Conservation (phyloP, 1,140 invertebrate species). For the Saxidomus purpurata region DNA sequence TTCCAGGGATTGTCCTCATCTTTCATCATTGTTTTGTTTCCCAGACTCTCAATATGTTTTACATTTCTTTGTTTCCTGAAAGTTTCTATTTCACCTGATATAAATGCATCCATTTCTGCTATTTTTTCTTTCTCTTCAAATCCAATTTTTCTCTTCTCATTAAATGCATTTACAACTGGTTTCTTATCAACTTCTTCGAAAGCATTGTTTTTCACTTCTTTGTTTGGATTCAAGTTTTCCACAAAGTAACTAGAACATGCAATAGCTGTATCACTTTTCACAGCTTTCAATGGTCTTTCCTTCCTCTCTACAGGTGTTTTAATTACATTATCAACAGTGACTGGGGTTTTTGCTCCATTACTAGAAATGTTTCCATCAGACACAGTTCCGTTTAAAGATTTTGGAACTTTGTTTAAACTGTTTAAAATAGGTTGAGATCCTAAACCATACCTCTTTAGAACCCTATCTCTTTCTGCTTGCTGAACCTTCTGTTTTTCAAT, state of each 20-base stretch:
- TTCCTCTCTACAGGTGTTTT: constrained; percentile 1
- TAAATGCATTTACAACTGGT: too few species aligned
- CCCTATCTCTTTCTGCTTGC: constrained; percentile 44
- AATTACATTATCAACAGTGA: background rate
- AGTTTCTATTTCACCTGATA: constrained; percentile 17
- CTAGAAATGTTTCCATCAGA: background rate
- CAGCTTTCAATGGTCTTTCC: constrained; percentile 28
- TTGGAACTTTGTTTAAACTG: constrained; percentile 19
- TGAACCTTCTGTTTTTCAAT: constrained; percentile 17
- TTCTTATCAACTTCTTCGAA: background rate
- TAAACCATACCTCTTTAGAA: constrained; percentile 62
- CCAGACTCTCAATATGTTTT: background rate
- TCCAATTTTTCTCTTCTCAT: background rate
- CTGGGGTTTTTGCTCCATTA: background rate
- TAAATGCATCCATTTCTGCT: constrained; percentile 19
- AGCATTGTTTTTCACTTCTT: constrained; percentile 1
- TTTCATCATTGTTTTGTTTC: too few species aligned
- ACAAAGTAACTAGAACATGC: constrained; percentile 51
- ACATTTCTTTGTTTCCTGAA: constrained; percentile 1
- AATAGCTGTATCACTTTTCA: constrained; percentile 51
- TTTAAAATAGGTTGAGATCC: constrained; percentile 9
- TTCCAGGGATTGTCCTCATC: background rate
- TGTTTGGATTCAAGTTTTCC: background rate
- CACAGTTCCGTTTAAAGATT: background rate
- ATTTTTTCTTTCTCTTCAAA: background rate